These are phyloP conservation scores for Sparidentex hasta DNA, from an alignment of 2,797 vertebrate genomes.

Conservation along the genomic window DNA sequence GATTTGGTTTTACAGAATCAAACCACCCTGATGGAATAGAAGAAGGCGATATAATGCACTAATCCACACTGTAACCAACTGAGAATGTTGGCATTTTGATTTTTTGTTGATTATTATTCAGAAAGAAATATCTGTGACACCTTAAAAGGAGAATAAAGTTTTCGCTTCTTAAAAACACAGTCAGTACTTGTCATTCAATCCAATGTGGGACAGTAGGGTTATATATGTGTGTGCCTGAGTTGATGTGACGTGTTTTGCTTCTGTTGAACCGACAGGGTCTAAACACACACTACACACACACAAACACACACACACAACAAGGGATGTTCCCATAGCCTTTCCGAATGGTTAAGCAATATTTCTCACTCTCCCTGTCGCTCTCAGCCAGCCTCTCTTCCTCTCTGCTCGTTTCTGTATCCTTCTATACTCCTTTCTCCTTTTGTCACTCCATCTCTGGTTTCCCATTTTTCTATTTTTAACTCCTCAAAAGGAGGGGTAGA, in stretches of 20 bases:
- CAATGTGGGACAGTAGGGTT: constrained; percentile 37
- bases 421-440: constrained; percentile 36
- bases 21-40: constrained; percentile 6
- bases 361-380: constrained; percentile 65
- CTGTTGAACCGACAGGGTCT: constrained; percentile 65
- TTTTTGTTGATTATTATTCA: neutral
- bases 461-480: constrained; percentile 19
- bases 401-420: constrained; percentile 23
- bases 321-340: constrained; percentile 87
- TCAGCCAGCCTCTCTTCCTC: constrained; percentile 59
- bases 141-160: neutral
- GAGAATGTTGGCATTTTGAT: neutral
- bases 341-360: constrained; percentile 87
- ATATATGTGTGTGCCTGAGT: constrained; percentile 51
- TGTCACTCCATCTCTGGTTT: constrained; percentile 20
- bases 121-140: neutral
- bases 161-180: neutral
- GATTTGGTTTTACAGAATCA: neutral
- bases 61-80: neutral
- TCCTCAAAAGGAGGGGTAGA: neutral
- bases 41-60: neutral
- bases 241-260: constrained; percentile 63
- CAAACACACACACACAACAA: neutral
- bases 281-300: constrained; percentile 44
- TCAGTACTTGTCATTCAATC: neutral